Base-by-base conservation (phyloP, 1,140 invertebrate genomes). In the Brachystomella parvula region DNA sequence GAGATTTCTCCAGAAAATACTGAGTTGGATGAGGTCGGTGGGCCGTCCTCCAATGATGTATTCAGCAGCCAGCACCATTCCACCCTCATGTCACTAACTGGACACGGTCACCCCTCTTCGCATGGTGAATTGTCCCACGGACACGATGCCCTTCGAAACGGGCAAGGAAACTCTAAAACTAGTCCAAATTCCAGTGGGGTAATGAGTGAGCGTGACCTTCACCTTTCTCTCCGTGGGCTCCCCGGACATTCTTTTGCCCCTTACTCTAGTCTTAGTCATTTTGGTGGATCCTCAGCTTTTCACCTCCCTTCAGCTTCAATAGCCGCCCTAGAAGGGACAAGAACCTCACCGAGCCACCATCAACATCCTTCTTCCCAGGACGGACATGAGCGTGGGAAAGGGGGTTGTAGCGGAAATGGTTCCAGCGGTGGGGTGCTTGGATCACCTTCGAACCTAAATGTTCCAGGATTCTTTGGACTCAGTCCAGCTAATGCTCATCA, bases 401-500 rank as follows among this genome's bases (percentile, higher is more conserved):
- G 56, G 19, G 32, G 28, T 19, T 47, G 49, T 33, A 61, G 53
- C 44, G 29, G 31, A 12, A 58, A 29, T 47, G 47, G 28, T 49
- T 26, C 19, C 29, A 2, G 57, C n/a, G n/a, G 29, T 49, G 47
- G 61, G 35, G 17, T 47, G 30, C 28, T 32, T 62, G 30, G 1
- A 33, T 68, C 35, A 6, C 58, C 15, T 12, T 71, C 71, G 60
- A 68, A 64, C 3, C 79, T 78, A 6, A 0, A 79, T 78, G 6
- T 79, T 80, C 71, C 73, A 28, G 56, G 64, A 66, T 60, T 71
- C 58, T 57, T 71, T 56, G 56, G 73, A 56, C 49, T 72, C 63
- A 78, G 78, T 47, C 74, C 76, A 12, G 79, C 80, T 70, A 83
- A 85, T 73, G 81, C 89, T 47, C 89, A 91, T 72, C 89, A 90